These are phyloP conservation scores for Drosophila tani DNA, from an alignment of 1,140 invertebrate genomes.

Conservation along the genomic window DNA sequence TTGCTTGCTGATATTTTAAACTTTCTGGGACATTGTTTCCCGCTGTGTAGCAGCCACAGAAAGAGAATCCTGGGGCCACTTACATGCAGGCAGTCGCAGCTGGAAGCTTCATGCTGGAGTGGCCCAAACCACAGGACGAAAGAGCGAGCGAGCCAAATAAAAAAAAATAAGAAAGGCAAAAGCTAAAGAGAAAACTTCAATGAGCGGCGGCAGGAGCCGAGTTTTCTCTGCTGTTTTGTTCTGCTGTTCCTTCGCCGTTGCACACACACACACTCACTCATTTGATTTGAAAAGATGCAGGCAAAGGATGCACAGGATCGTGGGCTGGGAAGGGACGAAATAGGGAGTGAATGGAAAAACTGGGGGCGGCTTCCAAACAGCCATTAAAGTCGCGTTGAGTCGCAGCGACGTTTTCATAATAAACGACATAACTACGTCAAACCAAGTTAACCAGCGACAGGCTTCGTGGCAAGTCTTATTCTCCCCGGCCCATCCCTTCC, in stretches of 20 bases:
- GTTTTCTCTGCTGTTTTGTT: conserved; percentile 51
- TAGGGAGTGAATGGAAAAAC: not conserved
- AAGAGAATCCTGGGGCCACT: conserved; percentile 69
- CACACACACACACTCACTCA: conserved; percentile 43
- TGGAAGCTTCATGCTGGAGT: conserved; percentile 28
- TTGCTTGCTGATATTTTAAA: too few relatives aligned
- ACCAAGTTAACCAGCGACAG: conserved; percentile 68
- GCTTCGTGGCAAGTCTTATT: not conserved
- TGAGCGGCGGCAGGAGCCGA: conserved; percentile 40
- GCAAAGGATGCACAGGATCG: conserved; percentile 37
- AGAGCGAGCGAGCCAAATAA: conserved; percentile 33
- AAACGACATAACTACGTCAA: conserved; percentile 83
- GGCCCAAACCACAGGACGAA: conserved; percentile 59
- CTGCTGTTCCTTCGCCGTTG: conserved; percentile 34
- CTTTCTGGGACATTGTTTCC: not conserved
- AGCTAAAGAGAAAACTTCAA: conserved; percentile 53
- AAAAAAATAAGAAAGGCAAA: conserved; percentile 13
- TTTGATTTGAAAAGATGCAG: conserved; percentile 79
- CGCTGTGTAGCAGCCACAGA: conserved; percentile 18
- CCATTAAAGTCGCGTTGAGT: conserved; percentile 79
- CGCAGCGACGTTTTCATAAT: conserved; percentile 74
- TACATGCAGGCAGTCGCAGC: conserved; percentile 73
- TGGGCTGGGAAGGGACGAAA: not conserved
- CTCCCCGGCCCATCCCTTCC: too few relatives aligned
- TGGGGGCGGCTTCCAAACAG: conserved; percentile 51